Base-by-base conservation (phyloP, 92 coral and sea anemone species). In the Palythoa grandis region DNA sequence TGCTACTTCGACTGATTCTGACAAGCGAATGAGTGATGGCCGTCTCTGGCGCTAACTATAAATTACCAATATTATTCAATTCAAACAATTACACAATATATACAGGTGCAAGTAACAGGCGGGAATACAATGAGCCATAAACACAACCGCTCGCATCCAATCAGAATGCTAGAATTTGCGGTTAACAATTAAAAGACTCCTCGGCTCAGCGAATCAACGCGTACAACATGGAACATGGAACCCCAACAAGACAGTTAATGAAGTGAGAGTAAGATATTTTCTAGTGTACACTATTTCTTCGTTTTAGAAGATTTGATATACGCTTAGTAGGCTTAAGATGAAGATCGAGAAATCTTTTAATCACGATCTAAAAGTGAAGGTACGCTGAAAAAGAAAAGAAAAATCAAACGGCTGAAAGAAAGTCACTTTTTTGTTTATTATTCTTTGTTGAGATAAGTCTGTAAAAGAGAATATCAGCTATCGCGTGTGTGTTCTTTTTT, bases 101-200 rank as follows among this genome's bases (percentile, higher is more conserved):
- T 87, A 89, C 92, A 89, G 92, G 92, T 89, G 92, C 98, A 94
- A 92, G 95, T 87, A 93, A 91, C 93, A 93, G 98, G 94, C 94
- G 92, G 92, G 84, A 91, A 92, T 84, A 94, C 99, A 95, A 93
- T 95, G 93, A 77, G 88, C 90, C 84, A 90, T 90, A 95, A 92
- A 92, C 94, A 88, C 94, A 83, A 93, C 92, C 68, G 83, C 71
- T 37, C 76, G 85, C 74, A 65, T 61, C 99, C 99, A 96, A 96
- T 96, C 90, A 91, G 76, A 60, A 52, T 57, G 73, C 93, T 35
- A 50, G 76, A 29, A 90, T 52, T 60, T 80, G 92, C 87, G 95
- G 94, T 93, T 92, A 94, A 94, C 95, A 92, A 92, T 94, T 92
- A 92, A 90, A 93, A 89, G 87, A 82, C 88, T 87, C 95, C 85